phyloP scores from a whole-genome alignment of 2,797 vertebrate species.

The Bufotes viridis region DNA sequence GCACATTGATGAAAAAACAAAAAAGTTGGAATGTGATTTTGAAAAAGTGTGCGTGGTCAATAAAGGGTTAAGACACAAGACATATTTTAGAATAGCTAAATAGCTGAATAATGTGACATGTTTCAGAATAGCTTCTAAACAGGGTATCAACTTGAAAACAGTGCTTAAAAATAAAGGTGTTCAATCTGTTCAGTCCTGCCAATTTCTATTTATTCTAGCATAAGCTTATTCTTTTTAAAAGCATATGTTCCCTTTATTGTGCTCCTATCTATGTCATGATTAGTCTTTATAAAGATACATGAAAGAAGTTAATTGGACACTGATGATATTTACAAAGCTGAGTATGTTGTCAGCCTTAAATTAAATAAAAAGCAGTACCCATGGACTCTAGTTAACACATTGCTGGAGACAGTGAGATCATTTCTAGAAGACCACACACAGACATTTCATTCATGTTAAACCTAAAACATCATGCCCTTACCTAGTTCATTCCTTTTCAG shows the following conservation, averaged over 20 bases:
- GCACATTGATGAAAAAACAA: too few species aligned
- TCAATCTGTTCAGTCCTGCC: not conserved
- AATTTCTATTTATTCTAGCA: not conserved
- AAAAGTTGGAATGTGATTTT: too few species aligned
- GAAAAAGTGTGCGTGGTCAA: too few species aligned
- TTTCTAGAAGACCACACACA: conserved; percentile 37
- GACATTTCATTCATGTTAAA: conserved; percentile 30
- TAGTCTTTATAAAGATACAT: not conserved
- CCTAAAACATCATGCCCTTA: conserved; percentile 6
- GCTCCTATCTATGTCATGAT: not conserved
- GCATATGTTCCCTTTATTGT: not conserved
- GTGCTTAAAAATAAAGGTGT: not conserved
- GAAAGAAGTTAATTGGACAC: not conserved
- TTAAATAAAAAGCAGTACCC: not conserved
- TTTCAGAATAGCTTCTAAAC: too few species aligned
- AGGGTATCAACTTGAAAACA: not conserved
- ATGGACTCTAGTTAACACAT: conserved; percentile 7
- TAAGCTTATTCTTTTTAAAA: not conserved
- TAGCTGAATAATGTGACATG: too few species aligned
- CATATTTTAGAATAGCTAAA: too few species aligned
- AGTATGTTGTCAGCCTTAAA: conserved; percentile 11
- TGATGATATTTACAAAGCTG: conserved; percentile 25
- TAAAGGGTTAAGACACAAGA: too few species aligned
- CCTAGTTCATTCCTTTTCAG: not conserved
- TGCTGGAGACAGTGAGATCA: conserved; percentile 45